Evolutionary conservation across 2,113 vertebrate species (phyloP).

Genomic region (Salvelinus sp.): DNA sequence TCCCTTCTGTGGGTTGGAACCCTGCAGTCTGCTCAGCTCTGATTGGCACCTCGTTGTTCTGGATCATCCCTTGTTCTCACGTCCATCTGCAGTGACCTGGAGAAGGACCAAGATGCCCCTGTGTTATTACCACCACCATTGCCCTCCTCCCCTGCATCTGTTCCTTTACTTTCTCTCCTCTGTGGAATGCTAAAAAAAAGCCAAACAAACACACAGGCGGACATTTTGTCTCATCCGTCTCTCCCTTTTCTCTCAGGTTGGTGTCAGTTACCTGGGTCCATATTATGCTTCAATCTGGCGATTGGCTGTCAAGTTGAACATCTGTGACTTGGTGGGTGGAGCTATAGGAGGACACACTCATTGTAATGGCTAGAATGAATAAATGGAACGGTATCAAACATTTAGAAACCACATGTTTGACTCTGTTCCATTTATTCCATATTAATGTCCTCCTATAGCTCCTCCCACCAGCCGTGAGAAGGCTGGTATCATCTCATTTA

Average conservation of each 20-base stretch:
- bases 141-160: conserved; percentile 50
- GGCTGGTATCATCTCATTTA: not conserved
- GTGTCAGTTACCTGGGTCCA: too few relatives aligned
- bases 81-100: conserved; percentile 56
- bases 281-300: too few relatives aligned
- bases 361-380: too few relatives aligned
- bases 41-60: conserved; percentile 50
- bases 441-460: too few relatives aligned
- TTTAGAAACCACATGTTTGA: too few relatives aligned
- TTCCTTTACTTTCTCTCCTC: conserved; percentile 10
- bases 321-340: not conserved
- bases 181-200: not conserved
- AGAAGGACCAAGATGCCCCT: conserved; percentile 46
- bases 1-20: conserved; percentile 14
- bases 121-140: conserved; percentile 12
- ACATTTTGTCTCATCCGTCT: not conserved
- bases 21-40: conserved; percentile 35
- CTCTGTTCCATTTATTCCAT: too few relatives aligned
- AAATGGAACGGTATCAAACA: too few relatives aligned
- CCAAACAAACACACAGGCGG: not conserved
- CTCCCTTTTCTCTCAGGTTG: not conserved
- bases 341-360: too few relatives aligned
- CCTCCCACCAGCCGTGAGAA: too few relatives aligned
- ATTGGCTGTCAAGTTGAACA: not conserved
- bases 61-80: conserved; percentile 56